Percentiles rank a stretch among this genome's conserved stretches.
These are phyloP conservation scores for Microctenopoma lineatum DNA, from an alignment of 2,797 vertebrate species.

Conservation along the genomic window DNA sequence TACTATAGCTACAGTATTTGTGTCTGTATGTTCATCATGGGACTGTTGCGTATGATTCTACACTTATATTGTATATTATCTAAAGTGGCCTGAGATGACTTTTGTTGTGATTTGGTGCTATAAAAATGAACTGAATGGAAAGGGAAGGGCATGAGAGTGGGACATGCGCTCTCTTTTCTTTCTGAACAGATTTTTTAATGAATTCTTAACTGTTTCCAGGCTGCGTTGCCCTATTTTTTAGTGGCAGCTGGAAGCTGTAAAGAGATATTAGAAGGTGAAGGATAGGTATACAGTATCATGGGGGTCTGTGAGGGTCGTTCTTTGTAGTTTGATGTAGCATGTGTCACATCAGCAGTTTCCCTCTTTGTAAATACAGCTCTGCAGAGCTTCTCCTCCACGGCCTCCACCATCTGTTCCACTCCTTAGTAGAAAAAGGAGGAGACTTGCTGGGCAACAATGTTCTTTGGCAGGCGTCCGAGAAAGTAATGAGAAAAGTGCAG, in stretches of 20 bases:
- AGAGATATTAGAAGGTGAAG: slow-evolving; percentile 13
- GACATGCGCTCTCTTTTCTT: background rate
- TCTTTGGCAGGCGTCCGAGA: slow-evolving; percentile 53
- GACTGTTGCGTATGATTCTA: too few species aligned
- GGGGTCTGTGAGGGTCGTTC: slow-evolving; percentile 31
- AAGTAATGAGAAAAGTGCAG: slow-evolving; percentile 68
- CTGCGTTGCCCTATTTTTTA: slow-evolving; percentile 3
- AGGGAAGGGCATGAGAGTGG: background rate
- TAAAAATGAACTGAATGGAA: background rate
- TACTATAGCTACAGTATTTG: background rate
- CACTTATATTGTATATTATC: too few species aligned
- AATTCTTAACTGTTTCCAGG: slow-evolving; percentile 7
- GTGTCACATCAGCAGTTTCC: slow-evolving; percentile 60
- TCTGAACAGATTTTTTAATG: background rate
- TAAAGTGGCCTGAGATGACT: too few species aligned
- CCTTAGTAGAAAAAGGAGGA: slow-evolving; percentile 34
- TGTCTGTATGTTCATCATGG: background rate
- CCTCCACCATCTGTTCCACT: slow-evolving; percentile 62
- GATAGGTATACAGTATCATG: background rate
- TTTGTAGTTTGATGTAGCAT: slow-evolving; percentile 51
- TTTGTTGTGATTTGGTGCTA: too few species aligned
- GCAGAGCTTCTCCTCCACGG: slow-evolving; percentile 20
- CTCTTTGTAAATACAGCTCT: slow-evolving; percentile 29
- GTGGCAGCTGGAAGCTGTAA: slow-evolving; percentile 28
- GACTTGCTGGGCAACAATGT: slow-evolving; percentile 36